A percentile compares a stretch with the other conserved stretches of the same genome.
Conservation (phyloP, 2,113 vertebrate species). For the Xenopus borealis region DNA sequence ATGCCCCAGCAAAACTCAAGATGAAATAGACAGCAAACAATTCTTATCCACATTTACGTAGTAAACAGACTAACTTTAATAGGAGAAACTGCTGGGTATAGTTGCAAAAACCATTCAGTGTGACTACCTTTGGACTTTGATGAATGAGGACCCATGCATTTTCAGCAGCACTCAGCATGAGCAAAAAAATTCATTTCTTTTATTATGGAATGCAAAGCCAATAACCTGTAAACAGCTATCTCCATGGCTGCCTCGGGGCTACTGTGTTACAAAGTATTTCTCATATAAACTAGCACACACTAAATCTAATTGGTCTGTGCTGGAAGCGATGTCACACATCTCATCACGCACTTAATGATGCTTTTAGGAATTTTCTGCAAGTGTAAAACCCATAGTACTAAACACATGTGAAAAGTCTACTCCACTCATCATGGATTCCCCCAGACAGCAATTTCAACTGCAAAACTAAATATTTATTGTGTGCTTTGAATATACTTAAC, state of each 20-base stretch:
- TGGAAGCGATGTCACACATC: constrained; percentile 15
- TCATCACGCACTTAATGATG: constrained; percentile 19
- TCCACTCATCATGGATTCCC: background rate
- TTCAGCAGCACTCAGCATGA: constrained; percentile 39
- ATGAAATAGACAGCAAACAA: background rate
- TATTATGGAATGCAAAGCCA: constrained; percentile 34
- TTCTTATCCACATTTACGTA: background rate
- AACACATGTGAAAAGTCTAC: constrained; percentile 2
- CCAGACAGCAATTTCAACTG: background rate
- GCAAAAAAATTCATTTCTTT: constrained; percentile 36
- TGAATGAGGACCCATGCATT: constrained; percentile 14
- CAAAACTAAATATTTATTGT: background rate
- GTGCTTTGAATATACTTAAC: background rate
- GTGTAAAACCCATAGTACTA: background rate
- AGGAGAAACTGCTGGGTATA: constrained; percentile 5
- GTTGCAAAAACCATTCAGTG: constrained; percentile 24
- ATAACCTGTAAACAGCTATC: constrained; percentile 43
- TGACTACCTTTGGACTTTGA: constrained; percentile 39
- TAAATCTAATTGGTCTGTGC: constrained; percentile 9
- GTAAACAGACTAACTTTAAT: background rate
- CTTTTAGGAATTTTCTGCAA: constrained; percentile 4
- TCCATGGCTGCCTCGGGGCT: constrained; percentile 31
- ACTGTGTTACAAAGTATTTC: constrained; percentile 8
- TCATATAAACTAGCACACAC: constrained; percentile 4
- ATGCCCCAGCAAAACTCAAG: too few species aligned